phyloP scores from a whole-genome alignment of 2,113 vertebrate species.

The Electrona antarctica region DNA sequence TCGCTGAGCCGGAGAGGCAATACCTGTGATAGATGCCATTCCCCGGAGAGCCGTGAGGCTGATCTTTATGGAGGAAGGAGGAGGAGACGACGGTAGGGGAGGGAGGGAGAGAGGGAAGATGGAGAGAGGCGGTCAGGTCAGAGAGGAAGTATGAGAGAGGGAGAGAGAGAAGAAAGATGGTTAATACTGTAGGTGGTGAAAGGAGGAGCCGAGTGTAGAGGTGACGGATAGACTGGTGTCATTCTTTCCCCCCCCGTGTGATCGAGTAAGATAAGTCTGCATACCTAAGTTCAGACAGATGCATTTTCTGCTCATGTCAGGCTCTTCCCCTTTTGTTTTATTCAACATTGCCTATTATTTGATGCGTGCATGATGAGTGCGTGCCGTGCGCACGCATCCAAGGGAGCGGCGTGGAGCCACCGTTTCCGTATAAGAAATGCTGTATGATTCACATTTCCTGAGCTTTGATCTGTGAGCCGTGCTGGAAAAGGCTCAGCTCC shows the following conservation, averaged over 20 bases:
- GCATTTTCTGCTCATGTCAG: not conserved
- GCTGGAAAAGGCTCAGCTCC: slow-evolving; percentile 42
- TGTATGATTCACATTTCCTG: slow-evolving; percentile 72
- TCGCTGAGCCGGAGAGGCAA: slow-evolving; percentile 33
- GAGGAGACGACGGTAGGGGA: not conserved
- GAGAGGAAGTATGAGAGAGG: slow-evolving; percentile 7
- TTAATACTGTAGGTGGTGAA: too few relatives aligned
- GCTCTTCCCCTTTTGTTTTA: slow-evolving; percentile 51
- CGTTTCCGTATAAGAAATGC: slow-evolving; percentile 62
- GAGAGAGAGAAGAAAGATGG: not conserved
- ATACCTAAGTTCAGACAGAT: not conserved
- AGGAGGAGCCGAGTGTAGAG: not conserved
- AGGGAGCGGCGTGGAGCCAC: slow-evolving; percentile 54
- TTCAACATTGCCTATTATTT: slow-evolving; percentile 36
- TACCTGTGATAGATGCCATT: slow-evolving; percentile 44
- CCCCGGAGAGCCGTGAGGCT: not conserved
- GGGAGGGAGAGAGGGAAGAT: not conserved
- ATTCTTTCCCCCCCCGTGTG: not conserved
- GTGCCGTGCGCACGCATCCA: slow-evolving; percentile 35
- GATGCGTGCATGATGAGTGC: slow-evolving; percentile 44
- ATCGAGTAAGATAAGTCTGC: not conserved
- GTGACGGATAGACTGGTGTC: too few relatives aligned
- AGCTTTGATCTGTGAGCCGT: slow-evolving; percentile 68
- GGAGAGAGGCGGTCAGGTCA: not conserved
- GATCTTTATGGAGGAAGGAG: not conserved